Evolutionary conservation across 2,888 invertebrate genomes (phyloP).

Genomic region (Stenoptilia bipunctidactyla): DNA sequence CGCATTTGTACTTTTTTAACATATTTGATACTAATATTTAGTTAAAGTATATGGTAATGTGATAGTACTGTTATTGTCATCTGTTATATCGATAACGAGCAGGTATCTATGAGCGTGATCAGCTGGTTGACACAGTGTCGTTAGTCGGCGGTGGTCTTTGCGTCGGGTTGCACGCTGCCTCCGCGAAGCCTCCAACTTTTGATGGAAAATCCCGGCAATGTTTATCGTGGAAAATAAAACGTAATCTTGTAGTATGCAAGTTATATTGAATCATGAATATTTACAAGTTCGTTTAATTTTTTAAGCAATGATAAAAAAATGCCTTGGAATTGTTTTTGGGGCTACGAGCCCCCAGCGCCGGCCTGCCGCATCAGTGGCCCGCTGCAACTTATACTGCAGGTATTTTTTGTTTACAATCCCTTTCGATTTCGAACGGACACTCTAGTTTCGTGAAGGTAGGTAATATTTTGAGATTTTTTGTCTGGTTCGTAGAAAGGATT

Average conservation of each 20-base stretch:
- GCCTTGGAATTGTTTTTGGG: conserved; percentile 67
- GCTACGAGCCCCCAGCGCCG: conserved; percentile 54
- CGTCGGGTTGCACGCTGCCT: neutral
- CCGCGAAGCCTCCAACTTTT: neutral
- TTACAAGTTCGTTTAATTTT: too few relatives aligned
- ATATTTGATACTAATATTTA: too few relatives aligned
- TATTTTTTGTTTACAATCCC: conserved; percentile 18
- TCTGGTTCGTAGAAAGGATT: too few relatives aligned
- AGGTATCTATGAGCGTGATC: conserved; percentile 22
- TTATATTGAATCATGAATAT: too few relatives aligned
- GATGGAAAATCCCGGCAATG: neutral
- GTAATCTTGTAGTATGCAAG: neutral
- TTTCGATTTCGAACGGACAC: neutral
- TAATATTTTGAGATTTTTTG: too few relatives aligned
- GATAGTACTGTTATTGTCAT: too few relatives aligned
- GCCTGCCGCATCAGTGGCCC: conserved; percentile 55
- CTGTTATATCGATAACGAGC: conserved; percentile 2
- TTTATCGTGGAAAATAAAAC: conserved; percentile 3
- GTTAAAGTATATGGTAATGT: too few relatives aligned
- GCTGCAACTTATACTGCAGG: conserved; percentile 47
- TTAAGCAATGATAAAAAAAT: conserved; percentile 21
- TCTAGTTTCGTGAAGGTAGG: neutral
- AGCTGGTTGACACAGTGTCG: conserved; percentile 33
- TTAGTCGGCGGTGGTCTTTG: conserved; percentile 25
- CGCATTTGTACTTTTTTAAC: too few relatives aligned